Conservation (phyloP, 1,140 invertebrate species). For the Stegodyphus dumicola region DNA sequence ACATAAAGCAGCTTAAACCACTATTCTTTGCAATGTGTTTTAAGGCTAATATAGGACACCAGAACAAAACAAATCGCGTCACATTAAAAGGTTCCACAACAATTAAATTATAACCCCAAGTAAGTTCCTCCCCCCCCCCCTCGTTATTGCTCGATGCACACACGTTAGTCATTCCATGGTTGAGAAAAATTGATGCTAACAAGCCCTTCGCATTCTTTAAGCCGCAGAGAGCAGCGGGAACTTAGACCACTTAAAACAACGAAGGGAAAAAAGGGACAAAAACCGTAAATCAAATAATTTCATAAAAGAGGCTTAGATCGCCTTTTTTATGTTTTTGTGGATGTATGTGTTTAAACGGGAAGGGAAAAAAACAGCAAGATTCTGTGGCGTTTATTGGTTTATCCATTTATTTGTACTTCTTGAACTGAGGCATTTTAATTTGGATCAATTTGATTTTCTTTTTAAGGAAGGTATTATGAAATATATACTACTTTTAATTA, state of each 20-base stretch:
- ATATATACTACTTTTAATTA: too few relatives aligned
- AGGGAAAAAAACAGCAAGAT: background rate
- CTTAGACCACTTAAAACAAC: background rate
- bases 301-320: background rate
- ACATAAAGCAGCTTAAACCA: background rate
- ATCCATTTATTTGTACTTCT: background rate
- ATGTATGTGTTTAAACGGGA: background rate
- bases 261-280: background rate
- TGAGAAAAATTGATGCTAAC: constrained; percentile 41
- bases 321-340: background rate
- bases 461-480: too few relatives aligned
- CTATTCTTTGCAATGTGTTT: background rate
- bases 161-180: background rate
- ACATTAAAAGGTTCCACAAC: constrained; percentile 41
- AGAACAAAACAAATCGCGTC: constrained; percentile 32
- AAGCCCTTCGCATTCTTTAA: background rate
- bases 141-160: background rate
- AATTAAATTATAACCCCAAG: constrained; percentile 42
- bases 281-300: constrained; percentile 32
- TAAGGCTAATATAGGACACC: constrained; percentile 19
- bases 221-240: background rate
- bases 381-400: background rate
- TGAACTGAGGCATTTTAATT: too few relatives aligned
- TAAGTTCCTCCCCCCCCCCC: background rate
- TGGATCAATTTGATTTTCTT: too few relatives aligned